These are phyloP conservation scores for Calcarius lapponicus DNA, from an alignment of 2,797 vertebrate genomes.

Conservation along the genomic window DNA sequence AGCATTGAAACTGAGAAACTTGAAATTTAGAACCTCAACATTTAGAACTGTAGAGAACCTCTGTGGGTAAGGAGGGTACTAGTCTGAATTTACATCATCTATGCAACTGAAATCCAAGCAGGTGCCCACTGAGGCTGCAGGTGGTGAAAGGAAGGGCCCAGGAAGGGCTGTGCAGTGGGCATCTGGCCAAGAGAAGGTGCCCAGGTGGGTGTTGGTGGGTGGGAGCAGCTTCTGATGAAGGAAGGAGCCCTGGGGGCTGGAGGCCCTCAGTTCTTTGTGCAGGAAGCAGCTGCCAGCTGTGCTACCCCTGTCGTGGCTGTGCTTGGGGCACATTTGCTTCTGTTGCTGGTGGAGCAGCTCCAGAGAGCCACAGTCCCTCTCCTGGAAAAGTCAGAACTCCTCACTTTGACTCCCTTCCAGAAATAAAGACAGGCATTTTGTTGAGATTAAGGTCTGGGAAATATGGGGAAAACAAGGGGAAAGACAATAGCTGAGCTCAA, in stretches of 20 bases:
- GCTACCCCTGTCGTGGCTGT: not conserved
- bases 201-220: not conserved
- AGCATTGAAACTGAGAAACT: not conserved
- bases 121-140: not conserved
- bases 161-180: not conserved
- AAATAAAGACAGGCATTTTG: not conserved
- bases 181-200: not conserved
- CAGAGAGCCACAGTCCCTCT: not conserved
- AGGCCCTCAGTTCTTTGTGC: not conserved
- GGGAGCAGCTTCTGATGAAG: not conserved
- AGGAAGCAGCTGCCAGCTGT: not conserved
- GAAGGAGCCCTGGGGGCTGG: not conserved
- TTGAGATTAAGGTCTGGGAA: not conserved
- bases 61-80: not conserved
- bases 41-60: not conserved
- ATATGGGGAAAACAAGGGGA: not conserved
- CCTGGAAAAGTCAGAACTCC: not conserved
- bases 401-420: not conserved
- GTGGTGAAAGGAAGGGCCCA: not conserved
- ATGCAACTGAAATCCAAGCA: not conserved
- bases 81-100: not conserved
- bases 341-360: not conserved
- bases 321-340: not conserved
- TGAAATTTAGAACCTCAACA: not conserved
- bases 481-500: not conserved